Conservation (phyloP, 2,797 vertebrate genomes). For the Remorina albescens region DNA sequence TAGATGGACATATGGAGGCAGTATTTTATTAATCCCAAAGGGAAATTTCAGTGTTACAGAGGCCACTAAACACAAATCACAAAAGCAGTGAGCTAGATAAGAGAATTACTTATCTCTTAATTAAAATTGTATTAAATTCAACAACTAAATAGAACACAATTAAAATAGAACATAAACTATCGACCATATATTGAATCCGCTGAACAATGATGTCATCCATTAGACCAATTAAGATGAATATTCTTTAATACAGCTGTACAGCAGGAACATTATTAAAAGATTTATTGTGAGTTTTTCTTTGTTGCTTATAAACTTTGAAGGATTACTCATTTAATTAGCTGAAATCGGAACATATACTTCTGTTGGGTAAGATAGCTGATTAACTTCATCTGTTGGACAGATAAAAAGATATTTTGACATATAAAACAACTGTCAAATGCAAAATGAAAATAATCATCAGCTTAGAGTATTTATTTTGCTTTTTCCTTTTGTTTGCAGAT, state of each 20-base stretch:
- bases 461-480: not conserved
- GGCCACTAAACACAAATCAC: no score
- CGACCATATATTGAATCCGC: not conserved
- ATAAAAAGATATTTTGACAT: not conserved
- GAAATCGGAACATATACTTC: not conserved
- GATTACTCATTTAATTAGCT: not conserved
- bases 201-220: not conserved
- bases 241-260: not conserved
- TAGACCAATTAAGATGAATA: not conserved
- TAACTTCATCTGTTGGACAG: not conserved
- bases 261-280: not conserved
- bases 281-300: not conserved
- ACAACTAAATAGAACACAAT: no score
- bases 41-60: no score
- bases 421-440: not conserved
- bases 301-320: not conserved
- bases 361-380: not conserved
- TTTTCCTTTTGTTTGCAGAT: not conserved
- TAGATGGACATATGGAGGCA: no score
- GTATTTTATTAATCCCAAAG: no score
- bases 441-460: not conserved
- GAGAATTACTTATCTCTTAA: no score
- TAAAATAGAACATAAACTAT: no score
- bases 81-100: no score
- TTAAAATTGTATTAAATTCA: no score